phyloP scores from a whole-genome alignment of 2,113 vertebrate species.

The Amblyopsis rosae region DNA sequence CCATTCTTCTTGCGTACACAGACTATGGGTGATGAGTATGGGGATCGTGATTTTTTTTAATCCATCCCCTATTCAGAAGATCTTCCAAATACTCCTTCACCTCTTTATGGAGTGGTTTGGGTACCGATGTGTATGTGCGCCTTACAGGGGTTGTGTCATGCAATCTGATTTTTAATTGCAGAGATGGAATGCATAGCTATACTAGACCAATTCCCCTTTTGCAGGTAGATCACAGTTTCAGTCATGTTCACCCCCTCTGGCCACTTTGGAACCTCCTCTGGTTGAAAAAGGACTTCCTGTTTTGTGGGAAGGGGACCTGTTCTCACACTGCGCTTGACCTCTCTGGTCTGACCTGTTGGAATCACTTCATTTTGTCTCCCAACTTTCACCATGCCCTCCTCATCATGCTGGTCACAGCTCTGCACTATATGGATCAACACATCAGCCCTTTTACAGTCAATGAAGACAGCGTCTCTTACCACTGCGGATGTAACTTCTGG shows the following conservation, averaged over 20 bases:
- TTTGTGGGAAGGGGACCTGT: no score
- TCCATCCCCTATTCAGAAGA: no score
- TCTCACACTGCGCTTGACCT: no score
- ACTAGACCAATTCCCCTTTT: background rate
- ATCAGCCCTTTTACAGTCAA: background rate
- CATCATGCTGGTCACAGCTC: slow-evolving; percentile 1
- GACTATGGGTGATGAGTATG: no score
- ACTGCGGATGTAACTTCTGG: background rate
- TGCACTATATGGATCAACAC: background rate
- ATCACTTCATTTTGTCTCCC: background rate
- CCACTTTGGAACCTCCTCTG: background rate
- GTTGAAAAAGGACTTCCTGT: background rate
- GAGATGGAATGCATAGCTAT: background rate
- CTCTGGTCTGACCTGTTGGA: background rate
- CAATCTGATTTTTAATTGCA: slow-evolving; percentile 1
- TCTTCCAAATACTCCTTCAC: no score
- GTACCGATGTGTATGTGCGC: no score
- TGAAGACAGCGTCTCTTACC: background rate
- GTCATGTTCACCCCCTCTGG: background rate
- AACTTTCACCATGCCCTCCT: background rate
- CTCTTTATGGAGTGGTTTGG: no score
- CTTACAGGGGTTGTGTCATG: background rate
- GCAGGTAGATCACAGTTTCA: background rate
- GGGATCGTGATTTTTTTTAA: no score
- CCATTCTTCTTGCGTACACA: no score